Evolutionary conservation across 2,113 vertebrate species (phyloP), one percentile per base, ranked within the genome.

Genomic region (Poecilia latipinna): DNA sequence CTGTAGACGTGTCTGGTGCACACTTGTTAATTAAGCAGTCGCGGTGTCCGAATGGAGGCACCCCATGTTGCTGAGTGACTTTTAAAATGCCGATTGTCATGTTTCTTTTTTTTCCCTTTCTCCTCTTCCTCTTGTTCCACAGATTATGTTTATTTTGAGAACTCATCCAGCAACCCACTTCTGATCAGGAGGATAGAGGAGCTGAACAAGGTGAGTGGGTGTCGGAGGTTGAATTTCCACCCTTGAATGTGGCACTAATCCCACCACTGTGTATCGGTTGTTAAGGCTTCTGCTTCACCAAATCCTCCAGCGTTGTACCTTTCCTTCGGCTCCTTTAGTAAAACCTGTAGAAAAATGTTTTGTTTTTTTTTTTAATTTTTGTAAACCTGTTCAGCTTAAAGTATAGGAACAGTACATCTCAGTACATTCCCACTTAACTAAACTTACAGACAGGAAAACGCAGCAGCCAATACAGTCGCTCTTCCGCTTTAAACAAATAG

Each of bases 111-210:
- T n/a, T 35, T 62, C 29, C 29, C 24, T 13, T 42, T 37, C 62
- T 64, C 54, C 3, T 60, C 26, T 54, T 24, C 8, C 78, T 86
- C 31, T 72, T 48, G 63, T 74, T 79, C 77, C 76, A 31, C 93
- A 96, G 95, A 96, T 94, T 96, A 95, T 81, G 95, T 96, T 86
- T 96, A 95, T 89, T 96, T 96, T 85, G 95, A 96, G 91, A 96
- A 95, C 90, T 96, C 95, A 33, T 96, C 95, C 85, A 96, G 95
- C 91, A 96, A 96, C 92, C 95, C 95, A 71, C 91, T 95, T 90
- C 94, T 96, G 81, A 95, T 96, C 90, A 90, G 95, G 85, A 94
- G 95, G 91, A 96, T 96, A 95, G 95, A 96, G 79, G 95, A 96
- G 89, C 75, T 96, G 78, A 95, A 96, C 83, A 96, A 96, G 95